A percentile compares a stretch with the other conserved stretches of the same genome.
Conservation (phyloP, 2,113 vertebrate species). For the Abramis brama region DNA sequence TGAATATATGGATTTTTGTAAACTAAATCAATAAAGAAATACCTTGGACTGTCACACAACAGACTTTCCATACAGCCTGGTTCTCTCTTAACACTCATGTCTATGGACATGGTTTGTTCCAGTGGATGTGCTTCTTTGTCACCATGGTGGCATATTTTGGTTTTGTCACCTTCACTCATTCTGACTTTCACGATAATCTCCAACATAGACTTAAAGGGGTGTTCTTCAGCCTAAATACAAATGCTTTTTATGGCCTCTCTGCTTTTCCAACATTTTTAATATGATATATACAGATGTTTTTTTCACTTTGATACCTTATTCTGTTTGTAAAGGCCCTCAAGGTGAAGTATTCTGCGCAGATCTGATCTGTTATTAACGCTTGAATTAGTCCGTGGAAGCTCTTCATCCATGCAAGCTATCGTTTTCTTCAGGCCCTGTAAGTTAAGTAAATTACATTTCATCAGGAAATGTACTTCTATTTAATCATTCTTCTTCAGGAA, state of each 20-base stretch:
- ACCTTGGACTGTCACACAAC: background rate
- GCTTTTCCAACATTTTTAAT: background rate
- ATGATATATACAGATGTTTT: background rate
- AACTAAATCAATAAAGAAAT: background rate
- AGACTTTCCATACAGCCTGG: background rate
- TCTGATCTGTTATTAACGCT: constrained; percentile 90
- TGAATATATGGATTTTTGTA: background rate
- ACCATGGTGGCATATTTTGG: constrained; percentile 33
- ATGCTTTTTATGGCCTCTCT: background rate
- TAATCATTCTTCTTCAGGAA: background rate
- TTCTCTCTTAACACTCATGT: background rate
- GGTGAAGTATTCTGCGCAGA: constrained; percentile 83
- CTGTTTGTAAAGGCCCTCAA: constrained; percentile 84
- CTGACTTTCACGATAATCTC: constrained; percentile 90
- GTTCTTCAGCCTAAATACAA: constrained; percentile 65
- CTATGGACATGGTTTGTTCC: constrained; percentile 23
- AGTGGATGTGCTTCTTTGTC: background rate
- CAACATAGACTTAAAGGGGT: constrained; percentile 86
- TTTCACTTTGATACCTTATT: constrained; percentile 81
- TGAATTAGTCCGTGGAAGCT: constrained; percentile 83
- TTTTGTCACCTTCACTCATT: constrained; percentile 71
- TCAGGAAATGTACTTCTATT: background rate
- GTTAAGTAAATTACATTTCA: background rate
- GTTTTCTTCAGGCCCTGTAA: constrained; percentile 89
- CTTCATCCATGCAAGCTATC: constrained; percentile 85